Conservation (phyloP, 2,888 invertebrate genomes). For the Beris morrisii region DNA sequence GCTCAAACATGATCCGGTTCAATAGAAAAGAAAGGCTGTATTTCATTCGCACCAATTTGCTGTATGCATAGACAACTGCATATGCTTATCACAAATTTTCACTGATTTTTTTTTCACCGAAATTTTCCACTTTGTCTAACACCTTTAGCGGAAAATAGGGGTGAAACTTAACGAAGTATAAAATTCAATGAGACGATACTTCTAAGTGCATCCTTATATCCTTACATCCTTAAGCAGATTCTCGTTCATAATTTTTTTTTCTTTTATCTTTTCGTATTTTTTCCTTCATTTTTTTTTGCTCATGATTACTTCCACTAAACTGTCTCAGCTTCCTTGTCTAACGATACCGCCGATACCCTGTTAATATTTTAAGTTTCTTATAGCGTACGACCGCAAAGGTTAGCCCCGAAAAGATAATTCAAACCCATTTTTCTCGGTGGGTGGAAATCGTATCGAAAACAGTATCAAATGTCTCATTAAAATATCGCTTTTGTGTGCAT, state of each 20-base stretch:
- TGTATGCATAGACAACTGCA: too few species aligned
- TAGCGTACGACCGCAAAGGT: too few species aligned
- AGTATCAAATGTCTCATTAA: conserved; percentile 38
- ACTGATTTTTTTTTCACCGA: too few species aligned
- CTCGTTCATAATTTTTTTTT: conserved; percentile 1
- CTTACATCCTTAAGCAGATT: conserved; percentile 30
- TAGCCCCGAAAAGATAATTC: conserved; percentile 11
- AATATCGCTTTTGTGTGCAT: conserved; percentile 24
- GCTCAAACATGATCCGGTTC: too few species aligned
- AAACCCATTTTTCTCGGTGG: conserved; percentile 11
- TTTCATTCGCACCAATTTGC: too few species aligned
- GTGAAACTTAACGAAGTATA: conserved; percentile 33
- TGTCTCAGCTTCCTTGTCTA: too few species aligned
- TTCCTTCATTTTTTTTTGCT: not conserved
- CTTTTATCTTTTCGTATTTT: not conserved
- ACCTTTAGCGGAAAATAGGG: not conserved
- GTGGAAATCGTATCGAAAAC: conserved; percentile 21
- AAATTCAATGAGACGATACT: conserved; percentile 37
- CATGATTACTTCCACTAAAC: conserved; percentile 18
- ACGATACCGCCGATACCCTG: too few species aligned
- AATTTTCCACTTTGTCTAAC: conserved; percentile 5
- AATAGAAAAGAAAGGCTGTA: too few species aligned
- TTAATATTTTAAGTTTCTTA: too few species aligned
- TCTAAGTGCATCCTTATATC: conserved; percentile 1
- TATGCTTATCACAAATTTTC: too few species aligned